Evolutionary conservation across 2,113 vertebrate genomes (phyloP).

Genomic region (Chionodraco myersi): DNA sequence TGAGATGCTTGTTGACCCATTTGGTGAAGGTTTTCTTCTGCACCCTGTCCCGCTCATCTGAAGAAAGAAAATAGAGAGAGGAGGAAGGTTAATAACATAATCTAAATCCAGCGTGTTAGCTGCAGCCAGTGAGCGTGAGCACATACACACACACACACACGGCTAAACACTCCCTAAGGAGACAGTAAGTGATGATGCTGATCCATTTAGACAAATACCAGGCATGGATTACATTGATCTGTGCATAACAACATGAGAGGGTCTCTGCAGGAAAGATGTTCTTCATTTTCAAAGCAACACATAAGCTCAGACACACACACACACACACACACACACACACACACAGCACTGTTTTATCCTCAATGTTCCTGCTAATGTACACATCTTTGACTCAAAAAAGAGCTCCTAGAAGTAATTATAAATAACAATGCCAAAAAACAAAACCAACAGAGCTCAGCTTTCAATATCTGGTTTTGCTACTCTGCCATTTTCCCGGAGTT

Average conservation of each 20-base stretch:
- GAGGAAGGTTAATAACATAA: conserved; percentile 48
- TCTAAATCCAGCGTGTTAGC: background rate
- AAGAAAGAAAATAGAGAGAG: conserved; percentile 7
- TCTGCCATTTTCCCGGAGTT: no score
- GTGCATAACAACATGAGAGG: background rate
- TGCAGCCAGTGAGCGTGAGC: background rate
- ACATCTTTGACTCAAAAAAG: no score
- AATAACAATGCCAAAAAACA: no score
- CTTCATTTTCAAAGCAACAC: no score
- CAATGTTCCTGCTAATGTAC: no score
- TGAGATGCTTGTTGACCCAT: conserved; percentile 99
- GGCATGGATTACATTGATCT: background rate
- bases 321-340: background rate
- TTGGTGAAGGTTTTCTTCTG: conserved; percentile 99
- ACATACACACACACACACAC: background rate
- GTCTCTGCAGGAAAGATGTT: no score
- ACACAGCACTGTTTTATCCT: no score
- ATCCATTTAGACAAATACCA: background rate
- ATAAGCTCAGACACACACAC: background rate
- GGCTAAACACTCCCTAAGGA: background rate
- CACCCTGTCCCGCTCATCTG: conserved; percentile 98
- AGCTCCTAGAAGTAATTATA: no score
- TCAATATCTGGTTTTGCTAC: no score
- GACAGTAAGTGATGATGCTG: background rate
- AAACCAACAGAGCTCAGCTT: no score